These are phyloP conservation scores for Eledona agricola DNA, from an alignment of 2,888 invertebrate genomes.

Conservation along the genomic window DNA sequence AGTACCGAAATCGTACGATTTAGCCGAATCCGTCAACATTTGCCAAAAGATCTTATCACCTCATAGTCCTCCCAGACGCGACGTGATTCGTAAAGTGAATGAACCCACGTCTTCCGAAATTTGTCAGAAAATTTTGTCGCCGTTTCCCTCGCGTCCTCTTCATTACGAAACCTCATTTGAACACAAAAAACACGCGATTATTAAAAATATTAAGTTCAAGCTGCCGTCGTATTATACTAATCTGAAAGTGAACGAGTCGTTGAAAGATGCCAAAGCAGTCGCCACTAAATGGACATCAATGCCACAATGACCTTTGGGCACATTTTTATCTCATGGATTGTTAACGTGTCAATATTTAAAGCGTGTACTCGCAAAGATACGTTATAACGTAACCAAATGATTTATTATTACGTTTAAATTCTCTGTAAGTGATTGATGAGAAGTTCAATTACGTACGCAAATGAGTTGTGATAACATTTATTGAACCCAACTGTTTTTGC, in stretches of 20 bases:
- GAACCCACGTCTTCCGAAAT: conserved; percentile 49
- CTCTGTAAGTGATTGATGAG: too few species aligned
- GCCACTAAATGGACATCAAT: too few species aligned
- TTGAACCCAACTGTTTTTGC: too few species aligned
- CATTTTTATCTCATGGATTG: too few species aligned
- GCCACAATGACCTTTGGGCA: too few species aligned
- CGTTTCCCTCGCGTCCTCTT: conserved; percentile 45
- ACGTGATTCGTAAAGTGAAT: conserved; percentile 44
- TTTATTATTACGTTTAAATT: too few species aligned
- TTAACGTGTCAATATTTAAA: too few species aligned
- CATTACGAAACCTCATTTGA: conserved; percentile 60
- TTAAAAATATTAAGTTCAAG: conserved; percentile 63
- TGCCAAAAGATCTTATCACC: conserved; percentile 58
- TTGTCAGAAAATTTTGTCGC: conserved; percentile 50
- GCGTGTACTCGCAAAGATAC: too few species aligned
- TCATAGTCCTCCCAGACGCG: conserved; percentile 43
- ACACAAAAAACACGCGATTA: conserved; percentile 56
- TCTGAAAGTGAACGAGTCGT: conserved; percentile 39
- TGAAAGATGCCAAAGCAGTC: conserved; percentile 42
- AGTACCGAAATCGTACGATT: conserved; percentile 49
- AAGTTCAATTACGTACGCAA: too few species aligned
- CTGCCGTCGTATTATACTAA: conserved; percentile 59
- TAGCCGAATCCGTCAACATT: conserved; percentile 57
- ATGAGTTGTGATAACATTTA: too few species aligned
- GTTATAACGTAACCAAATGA: too few species aligned